phyloP scores from a whole-genome alignment of 1,140 invertebrate species.

The Drosophila ogumai region DNA sequence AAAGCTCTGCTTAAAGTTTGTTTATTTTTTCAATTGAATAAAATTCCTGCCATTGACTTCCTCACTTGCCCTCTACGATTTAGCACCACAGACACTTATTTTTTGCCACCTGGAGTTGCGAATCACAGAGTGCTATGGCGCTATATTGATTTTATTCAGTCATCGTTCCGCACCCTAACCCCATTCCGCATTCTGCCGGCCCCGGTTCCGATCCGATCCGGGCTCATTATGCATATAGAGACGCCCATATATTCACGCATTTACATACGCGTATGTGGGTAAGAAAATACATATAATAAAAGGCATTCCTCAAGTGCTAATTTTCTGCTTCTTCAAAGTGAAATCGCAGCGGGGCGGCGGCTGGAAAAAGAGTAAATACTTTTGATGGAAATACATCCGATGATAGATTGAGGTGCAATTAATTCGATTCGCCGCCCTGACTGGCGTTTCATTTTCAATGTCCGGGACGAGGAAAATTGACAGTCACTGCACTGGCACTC shows the following conservation, averaged over 20 bases:
- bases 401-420: conserved; percentile 75
- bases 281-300: conserved; percentile 5
- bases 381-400: conserved; percentile 35
- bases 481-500: conserved; percentile 50
- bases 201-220: conserved; percentile 13
- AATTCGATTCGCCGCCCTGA: conserved; percentile 69
- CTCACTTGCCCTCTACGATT: background rate
- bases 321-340: conserved; percentile 71
- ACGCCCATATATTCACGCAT: conserved; percentile 20
- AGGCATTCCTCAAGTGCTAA: conserved; percentile 66
- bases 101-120: conserved; percentile 39
- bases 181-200: conserved; percentile 56
- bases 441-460: conserved; percentile 80
- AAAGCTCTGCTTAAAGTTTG: background rate
- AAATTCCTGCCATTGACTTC: conserved; percentile 11
- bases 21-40: conserved; percentile 3
- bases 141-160: conserved; percentile 51
- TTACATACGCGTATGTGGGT: conserved; percentile 10
- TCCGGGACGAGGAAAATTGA: conserved; percentile 77
- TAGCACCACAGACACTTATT: background rate
- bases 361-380: conserved; percentile 29
- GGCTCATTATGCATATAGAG: conserved; percentile 41
- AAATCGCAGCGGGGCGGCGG: conserved; percentile 59
- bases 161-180: conserved; percentile 70
- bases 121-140: conserved; percentile 31